phyloP scores from a whole-genome alignment of 2,113 vertebrate species.

The Tachuris rubrigastra region DNA sequence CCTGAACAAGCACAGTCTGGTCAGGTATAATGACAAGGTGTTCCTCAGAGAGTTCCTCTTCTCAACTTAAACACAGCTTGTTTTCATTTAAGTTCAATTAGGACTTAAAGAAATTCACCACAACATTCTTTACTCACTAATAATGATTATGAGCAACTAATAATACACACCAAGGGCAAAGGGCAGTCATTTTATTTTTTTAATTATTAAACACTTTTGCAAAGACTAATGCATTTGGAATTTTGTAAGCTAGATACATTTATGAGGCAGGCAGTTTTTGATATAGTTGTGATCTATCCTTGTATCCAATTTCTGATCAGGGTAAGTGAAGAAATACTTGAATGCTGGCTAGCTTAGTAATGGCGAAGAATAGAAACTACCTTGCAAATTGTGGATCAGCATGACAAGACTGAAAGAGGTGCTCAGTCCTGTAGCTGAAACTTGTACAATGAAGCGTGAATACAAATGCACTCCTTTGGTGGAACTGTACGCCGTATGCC shows the following conservation, averaged over 20 bases:
- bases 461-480: neutral
- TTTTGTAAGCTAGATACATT: conserved; percentile 13
- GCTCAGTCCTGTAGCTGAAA: neutral
- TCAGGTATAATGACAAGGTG: neutral
- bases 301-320: neutral
- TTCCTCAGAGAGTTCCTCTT: neutral
- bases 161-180: neutral
- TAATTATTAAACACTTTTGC: neutral
- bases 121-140: neutral
- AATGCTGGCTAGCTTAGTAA: neutral
- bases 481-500: neutral
- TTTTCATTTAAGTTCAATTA: neutral
- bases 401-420: neutral
- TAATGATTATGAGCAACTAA: neutral
- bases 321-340: neutral
- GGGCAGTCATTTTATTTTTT: neutral
- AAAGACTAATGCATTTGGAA: conserved; percentile 7
- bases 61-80: neutral
- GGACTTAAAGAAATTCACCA: neutral
- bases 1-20: neutral
- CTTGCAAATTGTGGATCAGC: neutral
- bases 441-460: neutral
- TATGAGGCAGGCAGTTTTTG: neutral
- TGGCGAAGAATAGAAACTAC: neutral
- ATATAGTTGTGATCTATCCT: neutral